Evolutionary conservation across 2,113 vertebrate genomes (phyloP).

Genomic region (Saccopteryx leptura): DNA sequence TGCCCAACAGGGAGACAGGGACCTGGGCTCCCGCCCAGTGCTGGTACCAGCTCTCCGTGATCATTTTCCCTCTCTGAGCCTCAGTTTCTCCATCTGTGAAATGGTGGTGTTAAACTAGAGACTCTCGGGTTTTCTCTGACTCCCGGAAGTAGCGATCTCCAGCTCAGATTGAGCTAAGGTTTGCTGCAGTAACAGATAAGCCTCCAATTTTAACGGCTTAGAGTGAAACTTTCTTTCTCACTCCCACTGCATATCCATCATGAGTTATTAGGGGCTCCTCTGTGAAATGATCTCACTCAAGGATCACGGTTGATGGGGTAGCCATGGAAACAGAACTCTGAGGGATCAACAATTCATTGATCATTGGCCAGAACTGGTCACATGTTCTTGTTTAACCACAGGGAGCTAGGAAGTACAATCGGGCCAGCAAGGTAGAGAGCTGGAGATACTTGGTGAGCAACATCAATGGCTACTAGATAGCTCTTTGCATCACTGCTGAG

Average conservation of each 20-base stretch:
- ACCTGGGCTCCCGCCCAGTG: background rate
- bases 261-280: background rate
- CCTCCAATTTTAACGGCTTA: background rate
- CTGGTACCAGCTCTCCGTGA: background rate
- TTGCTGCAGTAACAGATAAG: slow-evolving; percentile 20
- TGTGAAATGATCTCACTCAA: background rate
- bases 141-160: background rate
- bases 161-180: background rate
- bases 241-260: background rate
- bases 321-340: background rate
- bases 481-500: background rate
- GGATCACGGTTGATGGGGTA: background rate
- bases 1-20: background rate
- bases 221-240: background rate
- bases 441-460: background rate
- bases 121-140: background rate
- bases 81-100: slow-evolving; percentile 7
- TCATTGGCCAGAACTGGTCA: background rate
- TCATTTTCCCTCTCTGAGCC: background rate
- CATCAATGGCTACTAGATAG: background rate
- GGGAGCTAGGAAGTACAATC: background rate
- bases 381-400: background rate
- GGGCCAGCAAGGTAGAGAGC: background rate
- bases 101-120: background rate
- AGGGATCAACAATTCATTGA: background rate